phyloP scores from a whole-genome alignment of 2,888 invertebrate species.

The Oligia strigilis region DNA sequence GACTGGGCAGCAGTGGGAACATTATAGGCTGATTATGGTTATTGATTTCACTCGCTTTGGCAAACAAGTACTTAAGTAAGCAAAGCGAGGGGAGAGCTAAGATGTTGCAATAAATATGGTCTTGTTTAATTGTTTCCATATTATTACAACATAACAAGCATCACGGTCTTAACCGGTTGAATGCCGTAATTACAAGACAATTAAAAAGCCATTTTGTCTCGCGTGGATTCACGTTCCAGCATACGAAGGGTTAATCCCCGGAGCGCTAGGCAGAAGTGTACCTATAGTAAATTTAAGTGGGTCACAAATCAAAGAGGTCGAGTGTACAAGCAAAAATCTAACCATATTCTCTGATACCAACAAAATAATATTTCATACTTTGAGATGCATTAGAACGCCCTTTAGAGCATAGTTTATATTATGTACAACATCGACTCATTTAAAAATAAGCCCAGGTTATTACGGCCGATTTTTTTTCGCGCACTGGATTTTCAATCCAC shows the following conservation, averaged over 20 bases:
- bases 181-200: no score
- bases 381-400: slow-evolving; percentile 12
- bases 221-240: no score
- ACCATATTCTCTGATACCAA: not conserved
- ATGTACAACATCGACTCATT: slow-evolving; percentile 47
- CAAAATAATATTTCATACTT: slow-evolving; percentile 8
- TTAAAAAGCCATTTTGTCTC: no score
- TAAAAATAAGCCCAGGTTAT: not conserved
- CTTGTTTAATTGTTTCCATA: not conserved
- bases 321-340: not conserved
- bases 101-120: not conserved
- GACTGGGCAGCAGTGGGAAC: no score
- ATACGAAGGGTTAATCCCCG: not conserved
- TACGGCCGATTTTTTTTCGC: not conserved
- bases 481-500: not conserved
- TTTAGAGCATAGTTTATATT: slow-evolving; percentile 26
- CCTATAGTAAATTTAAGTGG: not conserved
- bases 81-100: not conserved
- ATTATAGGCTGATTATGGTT: not conserved
- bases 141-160: not conserved
- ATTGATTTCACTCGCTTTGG: not conserved
- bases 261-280: not conserved
- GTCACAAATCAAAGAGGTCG: not conserved
- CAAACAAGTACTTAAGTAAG: not conserved
- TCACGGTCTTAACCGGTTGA: no score